Conservation (phyloP, 2,888 invertebrate genomes). For the Magallana nippona region DNA sequence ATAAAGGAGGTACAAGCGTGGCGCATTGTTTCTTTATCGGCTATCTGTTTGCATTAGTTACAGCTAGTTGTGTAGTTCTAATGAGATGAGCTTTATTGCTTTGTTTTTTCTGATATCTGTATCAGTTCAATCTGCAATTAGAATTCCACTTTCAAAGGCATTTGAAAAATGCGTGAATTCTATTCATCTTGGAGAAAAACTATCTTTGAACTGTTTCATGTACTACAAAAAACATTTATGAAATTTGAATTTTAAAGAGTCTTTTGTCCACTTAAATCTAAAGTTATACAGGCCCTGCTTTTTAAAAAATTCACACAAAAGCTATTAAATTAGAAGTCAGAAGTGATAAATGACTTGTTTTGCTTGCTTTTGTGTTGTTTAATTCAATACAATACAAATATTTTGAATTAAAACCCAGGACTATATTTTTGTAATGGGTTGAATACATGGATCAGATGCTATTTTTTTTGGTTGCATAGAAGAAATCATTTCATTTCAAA, state of each 20-base stretch:
- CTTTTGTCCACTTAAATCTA: conserved; percentile 15
- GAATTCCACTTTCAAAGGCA: background rate
- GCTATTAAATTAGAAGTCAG: background rate
- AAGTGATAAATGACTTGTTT: background rate
- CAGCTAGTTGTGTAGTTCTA: background rate
- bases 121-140: background rate
- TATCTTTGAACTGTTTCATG: conserved; percentile 16
- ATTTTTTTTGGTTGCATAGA: no score
- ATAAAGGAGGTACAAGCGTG: conserved; percentile 29
- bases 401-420: background rate
- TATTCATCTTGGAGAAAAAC: background rate
- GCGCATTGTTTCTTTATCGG: background rate
- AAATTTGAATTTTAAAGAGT: conserved; percentile 17
- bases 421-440: no score
- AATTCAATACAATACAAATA: background rate
- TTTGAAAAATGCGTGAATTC: background rate
- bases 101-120: background rate
- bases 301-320: background rate
- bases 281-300: background rate
- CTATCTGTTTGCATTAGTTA: conserved; percentile 35
- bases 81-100: background rate
- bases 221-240: background rate
- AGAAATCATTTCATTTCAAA: no score
- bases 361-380: background rate
- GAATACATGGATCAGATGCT: no score